phyloP scores from a whole-genome alignment of 2,113 vertebrate genomes.

The Tinamus guttatus region DNA sequence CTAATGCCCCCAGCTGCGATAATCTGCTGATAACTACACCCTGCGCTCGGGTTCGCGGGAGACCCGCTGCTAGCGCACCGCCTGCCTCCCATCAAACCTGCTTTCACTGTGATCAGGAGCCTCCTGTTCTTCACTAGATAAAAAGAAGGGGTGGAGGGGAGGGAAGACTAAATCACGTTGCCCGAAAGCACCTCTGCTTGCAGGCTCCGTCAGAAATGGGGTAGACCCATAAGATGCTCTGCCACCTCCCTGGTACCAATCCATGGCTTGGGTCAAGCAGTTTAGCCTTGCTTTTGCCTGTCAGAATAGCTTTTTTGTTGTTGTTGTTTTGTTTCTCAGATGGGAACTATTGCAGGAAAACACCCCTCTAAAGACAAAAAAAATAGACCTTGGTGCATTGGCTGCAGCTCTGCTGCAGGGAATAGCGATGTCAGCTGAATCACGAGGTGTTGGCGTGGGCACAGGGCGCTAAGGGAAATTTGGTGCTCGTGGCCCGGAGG shows the following conservation, averaged over 20 bases:
- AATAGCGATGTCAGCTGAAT: background rate
- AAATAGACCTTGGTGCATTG: background rate
- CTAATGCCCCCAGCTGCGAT: slow-evolving; percentile 69
- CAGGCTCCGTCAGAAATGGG: background rate
- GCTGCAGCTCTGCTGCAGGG: background rate
- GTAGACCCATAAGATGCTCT: background rate
- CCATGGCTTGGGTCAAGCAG: background rate
- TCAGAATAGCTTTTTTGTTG: fast-evolving
- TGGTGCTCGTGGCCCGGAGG: background rate
- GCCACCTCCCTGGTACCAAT: background rate
- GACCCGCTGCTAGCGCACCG: background rate
- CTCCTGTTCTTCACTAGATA: background rate
- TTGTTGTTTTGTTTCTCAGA: too few species aligned
- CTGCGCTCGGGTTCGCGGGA: slow-evolving; percentile 14
- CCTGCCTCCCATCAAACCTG: background rate
- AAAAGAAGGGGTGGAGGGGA: background rate
- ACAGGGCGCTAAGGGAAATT: background rate
- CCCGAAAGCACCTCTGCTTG: background rate
- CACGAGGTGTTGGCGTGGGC: slow-evolving; percentile 12
- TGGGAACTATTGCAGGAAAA: background rate
- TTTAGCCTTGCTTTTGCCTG: background rate
- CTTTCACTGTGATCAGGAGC: background rate
- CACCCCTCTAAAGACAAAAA: background rate
- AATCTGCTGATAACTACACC: slow-evolving; percentile 69
- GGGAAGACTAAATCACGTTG: background rate